Percentiles rank a stretch among this genome's conserved stretches.
These are phyloP conservation scores for Lithobius niger DNA, from an alignment of 1,140 invertebrate genomes.

Conservation along the genomic window DNA sequence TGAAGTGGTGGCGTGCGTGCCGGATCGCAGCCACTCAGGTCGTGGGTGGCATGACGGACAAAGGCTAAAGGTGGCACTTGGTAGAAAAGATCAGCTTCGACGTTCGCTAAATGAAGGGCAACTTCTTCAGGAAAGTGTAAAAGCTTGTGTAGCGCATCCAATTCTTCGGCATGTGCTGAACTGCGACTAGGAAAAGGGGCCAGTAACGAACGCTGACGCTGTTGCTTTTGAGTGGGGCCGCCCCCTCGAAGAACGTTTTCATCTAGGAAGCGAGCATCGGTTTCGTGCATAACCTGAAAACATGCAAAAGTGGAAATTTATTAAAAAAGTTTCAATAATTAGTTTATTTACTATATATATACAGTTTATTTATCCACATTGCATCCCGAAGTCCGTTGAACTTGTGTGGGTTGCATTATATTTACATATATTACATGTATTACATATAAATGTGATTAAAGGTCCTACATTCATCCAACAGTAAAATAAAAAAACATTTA, in stretches of 20 bases:
- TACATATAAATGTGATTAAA: no score
- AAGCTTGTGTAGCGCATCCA: slow-evolving; percentile 70
- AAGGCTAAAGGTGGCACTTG: slow-evolving; percentile 71
- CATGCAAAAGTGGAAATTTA: no score
- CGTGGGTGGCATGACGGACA: slow-evolving; percentile 70
- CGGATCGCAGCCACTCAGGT: slow-evolving; percentile 43
- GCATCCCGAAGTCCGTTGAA: no score
- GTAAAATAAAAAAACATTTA: no score
- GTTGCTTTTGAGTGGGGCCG: no score
- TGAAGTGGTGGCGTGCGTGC: slow-evolving; percentile 31
- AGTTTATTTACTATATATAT: no score
- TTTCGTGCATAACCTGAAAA: slow-evolving; percentile 37
- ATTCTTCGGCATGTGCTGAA: slow-evolving; percentile 57
- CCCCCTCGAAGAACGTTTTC: slow-evolving; percentile 34
- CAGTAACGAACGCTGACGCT: slow-evolving; percentile 13
- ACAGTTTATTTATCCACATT: no score
- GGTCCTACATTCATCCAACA: no score
- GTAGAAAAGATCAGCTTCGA: slow-evolving; percentile 79
- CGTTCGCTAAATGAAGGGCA: slow-evolving; percentile 65
- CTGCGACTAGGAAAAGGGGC: slow-evolving; percentile 42
- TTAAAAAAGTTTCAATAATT: no score
- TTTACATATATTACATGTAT: no score
- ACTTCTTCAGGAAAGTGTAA: slow-evolving; percentile 92
- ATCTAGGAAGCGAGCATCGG: slow-evolving; percentile 37
- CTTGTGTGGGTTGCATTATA: no score